Evolutionary conservation across 2,888 invertebrate genomes (phyloP), one percentile per base, ranked within the genome.

Genomic region (Lepidocyrtoides sp.): DNA sequence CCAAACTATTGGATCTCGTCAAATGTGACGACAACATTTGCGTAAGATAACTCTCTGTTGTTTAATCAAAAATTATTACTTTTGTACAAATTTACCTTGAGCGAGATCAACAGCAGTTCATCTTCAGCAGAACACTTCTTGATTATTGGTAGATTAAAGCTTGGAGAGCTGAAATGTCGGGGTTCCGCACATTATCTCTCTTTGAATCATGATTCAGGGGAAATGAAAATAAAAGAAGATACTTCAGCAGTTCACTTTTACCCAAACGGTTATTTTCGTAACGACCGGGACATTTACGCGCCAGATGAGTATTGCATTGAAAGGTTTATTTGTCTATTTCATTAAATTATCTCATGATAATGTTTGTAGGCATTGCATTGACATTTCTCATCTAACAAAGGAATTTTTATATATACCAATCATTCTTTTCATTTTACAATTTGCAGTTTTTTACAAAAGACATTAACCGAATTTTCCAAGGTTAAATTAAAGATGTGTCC

Each of bases 241-340:
- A 20, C 69, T 0, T 26, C 57, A 14, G 48, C n/a, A 3, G 48
- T 20, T 20, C 85, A 85, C 36, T 90, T 92, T 66, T 90, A 90
- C 36, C 83, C 63, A 23, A 89, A 88, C 44, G 92, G 92, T 14
- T 92, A 92, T 84, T 91, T 92, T 26, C 82, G 84, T 8, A 14
- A 89, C 17, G 32, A 79, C 0, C 44, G 2, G 0, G 66, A 92
- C 5, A 75, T 88, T 7, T 92, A 88, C 51, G 91, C 92, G 8
- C 91, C 91, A 5, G 92, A 92, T 60, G 92, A 92, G 69, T 91
- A 88, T 60, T 92, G 92, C 69, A 77, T 92, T 63, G 77, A 90
- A 63, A 87, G 90, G 84, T 90, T 20, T 14, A 23, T 63, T 51
- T 23, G 8, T 3, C 4, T 32, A 29, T 54, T 51, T 8, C n/a